Evolutionary conservation across 2,888 invertebrate species (phyloP), one percentile per base, ranked within the genome.

Genomic region (Subacronicta megacephala): DNA sequence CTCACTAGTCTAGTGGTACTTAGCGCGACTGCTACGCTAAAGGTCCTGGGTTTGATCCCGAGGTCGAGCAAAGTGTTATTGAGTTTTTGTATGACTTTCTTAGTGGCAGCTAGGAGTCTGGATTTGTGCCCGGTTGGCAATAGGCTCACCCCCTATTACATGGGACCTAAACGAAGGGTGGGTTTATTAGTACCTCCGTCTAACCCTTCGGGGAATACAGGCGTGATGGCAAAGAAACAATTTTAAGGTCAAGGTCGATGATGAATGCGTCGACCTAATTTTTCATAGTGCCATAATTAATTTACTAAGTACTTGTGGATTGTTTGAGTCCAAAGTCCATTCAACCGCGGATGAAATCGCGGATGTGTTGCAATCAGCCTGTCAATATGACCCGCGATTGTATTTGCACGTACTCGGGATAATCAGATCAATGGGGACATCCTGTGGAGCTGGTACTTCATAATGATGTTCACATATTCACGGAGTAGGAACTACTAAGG

Each of bases 231-330:
- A 23, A 15, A 42, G 36, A 16, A 9, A 26, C 56, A 57, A 63
- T 50, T 58, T 7, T 50, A 67, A 50, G 66, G 55, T 45, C 67
- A 67, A 56, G 55, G 61, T 18, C 16, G 15, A 43, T 66, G 55
- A 67, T 23, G 62, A 17, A 20, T 42, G 13, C 3, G n/a, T 31
- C 16, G 17, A n/a, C 9, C 1, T 7, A 2, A 26, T 26, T 9
- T 7, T 9, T 1, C 9, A n/a, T 9, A 26, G 26, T 18, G 9
- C 33, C 13, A 20, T 42, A 0, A 16, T 10, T 13, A 59, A 13
- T 7, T 29, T 2, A 3, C 29, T 3, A 6, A 6, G 26, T 26
- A 26, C 7, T 13, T 37, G 20, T 33, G 33, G 33, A 38, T 40
- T n/a, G 36, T 45, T 59, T 40, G 12, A n/a, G 36, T 33, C 40